Conservation (phyloP, 2,113 vertebrate genomes). For the Melanostigma gelatinosum region DNA sequence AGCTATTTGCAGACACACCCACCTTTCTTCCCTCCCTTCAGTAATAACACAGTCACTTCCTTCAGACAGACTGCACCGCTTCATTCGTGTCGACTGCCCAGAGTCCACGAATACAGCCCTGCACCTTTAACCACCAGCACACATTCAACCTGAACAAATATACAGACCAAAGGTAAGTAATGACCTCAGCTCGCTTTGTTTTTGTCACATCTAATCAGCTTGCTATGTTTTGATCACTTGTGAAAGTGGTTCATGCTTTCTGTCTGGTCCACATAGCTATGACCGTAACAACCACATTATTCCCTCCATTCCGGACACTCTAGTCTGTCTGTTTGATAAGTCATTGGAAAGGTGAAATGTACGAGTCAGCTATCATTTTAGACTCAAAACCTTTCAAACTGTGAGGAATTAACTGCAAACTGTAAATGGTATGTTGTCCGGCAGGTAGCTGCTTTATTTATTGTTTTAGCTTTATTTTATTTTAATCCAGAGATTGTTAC, state of each 20-base stretch:
- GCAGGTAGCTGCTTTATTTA: too few relatives aligned
- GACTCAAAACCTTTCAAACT: not conserved
- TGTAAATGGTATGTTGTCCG: not conserved
- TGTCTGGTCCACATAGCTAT: too few relatives aligned
- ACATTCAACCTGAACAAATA: not conserved
- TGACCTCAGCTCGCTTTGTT: not conserved
- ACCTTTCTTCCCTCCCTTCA: conserved; percentile 44
- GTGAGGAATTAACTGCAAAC: not conserved
- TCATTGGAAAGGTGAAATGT: not conserved
- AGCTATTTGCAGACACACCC: conserved; percentile 72
- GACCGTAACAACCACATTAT: not conserved
- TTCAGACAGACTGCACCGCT: conserved; percentile 50
- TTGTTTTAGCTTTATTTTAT: too few relatives aligned
- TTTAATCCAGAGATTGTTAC: too few relatives aligned
- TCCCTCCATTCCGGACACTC: not conserved
- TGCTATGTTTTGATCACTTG: not conserved
- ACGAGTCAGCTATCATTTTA: not conserved
- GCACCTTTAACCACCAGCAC: conserved; percentile 4
- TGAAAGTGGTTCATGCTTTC: not conserved
- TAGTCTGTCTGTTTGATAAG: not conserved
- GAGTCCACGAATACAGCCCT: conserved; percentile 78
- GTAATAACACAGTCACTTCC: conserved; percentile 56
- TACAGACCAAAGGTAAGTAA: conserved; percentile 55
- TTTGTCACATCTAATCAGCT: not conserved
- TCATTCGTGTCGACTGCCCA: conserved; percentile 84